Conservation (phyloP, 2,797 vertebrate species). For the Artibeus jamaicensis region DNA sequence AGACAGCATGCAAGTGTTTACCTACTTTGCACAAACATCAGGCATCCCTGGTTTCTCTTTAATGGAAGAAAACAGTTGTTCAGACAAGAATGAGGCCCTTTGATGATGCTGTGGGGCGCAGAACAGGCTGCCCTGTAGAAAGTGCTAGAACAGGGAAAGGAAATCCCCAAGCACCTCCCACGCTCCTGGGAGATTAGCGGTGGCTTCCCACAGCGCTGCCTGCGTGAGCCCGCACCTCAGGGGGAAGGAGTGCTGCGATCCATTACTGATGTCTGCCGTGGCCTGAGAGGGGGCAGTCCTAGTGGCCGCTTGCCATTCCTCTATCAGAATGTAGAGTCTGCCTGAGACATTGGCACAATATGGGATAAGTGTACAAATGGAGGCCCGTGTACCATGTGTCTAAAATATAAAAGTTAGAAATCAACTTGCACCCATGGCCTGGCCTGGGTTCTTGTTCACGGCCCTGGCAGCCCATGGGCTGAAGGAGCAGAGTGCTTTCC, state of each 20-base stretch:
- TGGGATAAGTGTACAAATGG: background rate
- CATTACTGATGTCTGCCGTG: background rate
- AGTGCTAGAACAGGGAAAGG: background rate
- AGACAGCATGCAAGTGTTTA: background rate
- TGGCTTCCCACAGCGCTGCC: background rate
- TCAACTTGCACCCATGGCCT: background rate
- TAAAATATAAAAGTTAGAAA: background rate
- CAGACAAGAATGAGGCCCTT: background rate
- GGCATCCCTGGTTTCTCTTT: background rate
- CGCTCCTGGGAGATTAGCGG: background rate
- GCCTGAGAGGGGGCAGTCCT: background rate
- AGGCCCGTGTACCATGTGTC: background rate
- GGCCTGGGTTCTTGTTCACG: background rate
- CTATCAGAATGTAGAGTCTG: background rate
- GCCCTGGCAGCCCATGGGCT: background rate
- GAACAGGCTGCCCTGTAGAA: background rate
- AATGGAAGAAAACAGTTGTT: constrained; percentile 8
- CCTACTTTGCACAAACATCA: constrained; percentile 10
- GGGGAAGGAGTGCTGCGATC: background rate
- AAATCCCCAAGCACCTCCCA: background rate
- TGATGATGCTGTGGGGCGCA: background rate
- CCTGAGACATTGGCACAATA: background rate
- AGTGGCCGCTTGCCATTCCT: background rate
- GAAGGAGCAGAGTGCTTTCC: background rate
- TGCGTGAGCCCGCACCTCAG: background rate